A percentile compares a stretch with the other conserved stretches of the same genome.
These are phyloP conservation scores for Capitulum mitella DNA, from an alignment of 2,888 invertebrate genomes.

Conservation along the genomic window DNA sequence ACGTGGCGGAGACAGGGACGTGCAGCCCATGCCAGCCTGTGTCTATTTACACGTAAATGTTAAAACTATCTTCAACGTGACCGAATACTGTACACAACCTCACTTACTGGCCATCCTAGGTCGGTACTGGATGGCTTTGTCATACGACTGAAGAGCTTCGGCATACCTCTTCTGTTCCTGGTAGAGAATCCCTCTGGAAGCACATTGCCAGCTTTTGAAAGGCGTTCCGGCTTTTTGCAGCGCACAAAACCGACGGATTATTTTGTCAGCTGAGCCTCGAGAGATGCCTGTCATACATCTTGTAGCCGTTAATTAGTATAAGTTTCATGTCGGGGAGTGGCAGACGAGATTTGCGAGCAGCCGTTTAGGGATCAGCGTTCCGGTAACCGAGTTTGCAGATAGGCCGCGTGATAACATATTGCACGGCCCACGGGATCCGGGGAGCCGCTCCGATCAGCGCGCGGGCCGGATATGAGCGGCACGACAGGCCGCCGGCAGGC, in stretches of 20 bases:
- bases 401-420: not conserved
- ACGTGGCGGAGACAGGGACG: no score
- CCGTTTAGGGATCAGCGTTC: not conserved
- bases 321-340: not conserved
- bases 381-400: not conserved
- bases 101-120: conserved; percentile 88
- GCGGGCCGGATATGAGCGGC: no score
- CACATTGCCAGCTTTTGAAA: no score
- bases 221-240: conserved; percentile 6
- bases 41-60: no score
- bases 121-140: conserved; percentile 83
- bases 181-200: conserved; percentile 81
- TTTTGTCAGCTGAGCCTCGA: no score
- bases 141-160: conserved; percentile 83
- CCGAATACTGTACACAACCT: not conserved
- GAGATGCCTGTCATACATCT: no score
- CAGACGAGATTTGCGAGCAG: not conserved
- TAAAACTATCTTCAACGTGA: no score
- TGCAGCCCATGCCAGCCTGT: no score
- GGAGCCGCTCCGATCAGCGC: no score
- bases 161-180: conserved; percentile 80
- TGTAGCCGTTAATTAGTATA: no score
- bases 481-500: not conserved
- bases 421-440: no score
- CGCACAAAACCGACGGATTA: no score